Base-by-base conservation (phyloP, 2,888 invertebrate genomes). In the Melipona beecheii region DNA sequence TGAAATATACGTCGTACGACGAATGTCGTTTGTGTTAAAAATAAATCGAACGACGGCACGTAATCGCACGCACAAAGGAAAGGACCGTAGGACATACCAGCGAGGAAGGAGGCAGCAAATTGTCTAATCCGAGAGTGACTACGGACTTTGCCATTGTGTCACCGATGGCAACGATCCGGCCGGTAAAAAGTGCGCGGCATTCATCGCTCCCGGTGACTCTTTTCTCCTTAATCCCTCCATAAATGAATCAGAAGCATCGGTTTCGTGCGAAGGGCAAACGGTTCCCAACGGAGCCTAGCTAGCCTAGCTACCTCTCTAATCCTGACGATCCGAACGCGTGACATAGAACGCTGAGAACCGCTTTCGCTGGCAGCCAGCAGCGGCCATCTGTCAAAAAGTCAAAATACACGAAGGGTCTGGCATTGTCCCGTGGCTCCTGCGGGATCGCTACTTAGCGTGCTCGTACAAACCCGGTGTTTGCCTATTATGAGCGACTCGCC, bases 371-470 rank as follows among this genome's bases (percentile, higher is more conserved):
- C 82, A 77, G 81, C 78, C 82, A 77, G 81, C 78, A 88, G 9
- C 73, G 17, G 91, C 94, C 94, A 94, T 94, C 94, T 94, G 94
- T 94, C 94, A 94, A 94, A 94, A 94, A 94, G 94, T 94, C 94
- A 94, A 94, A 94, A 94, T 94, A 94, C 89, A 93, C 93, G 91
- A 92, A 91, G 92, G 93, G 92, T 92, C 89, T 84, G 84, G 85
- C 87, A 94, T 94, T 94, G 94, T 94, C 90, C 89, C 89, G 83
- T 68, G 85, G 86, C 91, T 94, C 92, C 94, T 94, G 94, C 91
- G 93, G 94, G 93, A 92, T 93, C 92, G 93, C 94, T 94, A 94
- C 94, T 94, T 94, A 94, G 94, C 92, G 93, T 92, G 85, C 92
- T 91, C 90, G 91, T 90, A 91, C 91, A 89, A 91, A 88, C 89